Percentiles rank a stretch among this genome's conserved stretches.
Evolutionary conservation across 2,113 vertebrate genomes (phyloP).

Genomic region (Varanus komodoensis): DNA sequence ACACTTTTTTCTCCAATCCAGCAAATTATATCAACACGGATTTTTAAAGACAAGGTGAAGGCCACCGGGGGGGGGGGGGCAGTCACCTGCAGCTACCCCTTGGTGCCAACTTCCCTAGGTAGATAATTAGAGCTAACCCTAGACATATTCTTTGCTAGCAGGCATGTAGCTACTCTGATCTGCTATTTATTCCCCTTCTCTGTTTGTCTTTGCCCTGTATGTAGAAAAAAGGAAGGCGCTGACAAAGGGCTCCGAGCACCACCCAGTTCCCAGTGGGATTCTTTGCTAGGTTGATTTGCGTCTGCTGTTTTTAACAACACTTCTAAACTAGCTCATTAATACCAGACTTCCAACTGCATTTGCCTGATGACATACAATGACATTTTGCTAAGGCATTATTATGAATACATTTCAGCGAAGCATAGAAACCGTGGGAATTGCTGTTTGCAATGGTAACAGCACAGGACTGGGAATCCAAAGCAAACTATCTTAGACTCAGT

Average conservation of each 20-base stretch:
- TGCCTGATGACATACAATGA: neutral
- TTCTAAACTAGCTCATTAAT: constrained; percentile 1
- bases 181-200: constrained; percentile 14
- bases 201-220: neutral
- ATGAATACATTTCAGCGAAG: neutral
- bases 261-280: neutral
- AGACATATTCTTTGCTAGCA: neutral
- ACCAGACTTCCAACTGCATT: neutral
- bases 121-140: neutral
- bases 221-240: neutral
- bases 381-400: neutral
- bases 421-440: neutral
- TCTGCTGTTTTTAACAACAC: neutral
- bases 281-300: constrained; percentile 3
- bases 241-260: neutral
- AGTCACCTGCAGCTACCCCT: neutral
- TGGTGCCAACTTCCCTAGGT: neutral
- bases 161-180: neutral
- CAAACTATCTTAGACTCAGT: neutral
- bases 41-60: neutral
- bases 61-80: neutral
- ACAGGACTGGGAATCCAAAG: neutral
- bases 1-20: neutral
- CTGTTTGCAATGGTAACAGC: neutral
- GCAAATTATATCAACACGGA: neutral